Evolutionary conservation across 1,140 invertebrate genomes (phyloP).

Genomic region (Nasonia vitripennis): DNA sequence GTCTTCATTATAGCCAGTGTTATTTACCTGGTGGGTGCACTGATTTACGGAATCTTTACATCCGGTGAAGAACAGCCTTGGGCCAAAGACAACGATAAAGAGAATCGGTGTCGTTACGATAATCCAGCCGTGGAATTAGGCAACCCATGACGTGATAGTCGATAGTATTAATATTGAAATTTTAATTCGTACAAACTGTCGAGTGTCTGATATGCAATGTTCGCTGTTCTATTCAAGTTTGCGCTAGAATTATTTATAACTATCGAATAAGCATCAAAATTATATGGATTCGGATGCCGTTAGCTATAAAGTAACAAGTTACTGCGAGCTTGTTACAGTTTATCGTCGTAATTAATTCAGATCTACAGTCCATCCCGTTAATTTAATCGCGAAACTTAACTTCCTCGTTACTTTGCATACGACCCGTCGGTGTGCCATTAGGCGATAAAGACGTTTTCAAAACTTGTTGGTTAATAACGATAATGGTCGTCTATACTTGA

Average conservation of each 20-base stretch:
- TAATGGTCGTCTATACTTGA: too few relatives aligned
- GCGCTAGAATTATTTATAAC: neutral
- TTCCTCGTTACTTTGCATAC: neutral
- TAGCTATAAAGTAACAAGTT: neutral
- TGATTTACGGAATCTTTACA: slow-evolving; percentile 86
- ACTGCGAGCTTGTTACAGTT: neutral
- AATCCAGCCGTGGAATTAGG: neutral
- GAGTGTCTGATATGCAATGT: too few relatives aligned
- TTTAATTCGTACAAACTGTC: too few relatives aligned
- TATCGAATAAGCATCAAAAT: neutral
- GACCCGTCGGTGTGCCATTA: too few relatives aligned
- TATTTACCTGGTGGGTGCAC: slow-evolving; percentile 85
- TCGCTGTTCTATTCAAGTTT: too few relatives aligned
- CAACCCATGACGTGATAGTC: neutral
- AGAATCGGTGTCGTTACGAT: neutral
- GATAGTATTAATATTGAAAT: too few relatives aligned
- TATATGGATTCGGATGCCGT: neutral
- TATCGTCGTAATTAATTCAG: neutral
- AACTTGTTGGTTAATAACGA: neutral
- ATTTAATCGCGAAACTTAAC: neutral
- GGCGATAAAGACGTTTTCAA: neutral
- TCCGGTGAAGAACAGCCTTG: slow-evolving; percentile 88
- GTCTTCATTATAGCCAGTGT: slow-evolving; percentile 90
- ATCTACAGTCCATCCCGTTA: neutral
- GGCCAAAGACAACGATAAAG: slow-evolving; percentile 71